Evolutionary conservation across 2,888 invertebrate genomes (phyloP).

Genomic region (Cotesia congregata): DNA sequence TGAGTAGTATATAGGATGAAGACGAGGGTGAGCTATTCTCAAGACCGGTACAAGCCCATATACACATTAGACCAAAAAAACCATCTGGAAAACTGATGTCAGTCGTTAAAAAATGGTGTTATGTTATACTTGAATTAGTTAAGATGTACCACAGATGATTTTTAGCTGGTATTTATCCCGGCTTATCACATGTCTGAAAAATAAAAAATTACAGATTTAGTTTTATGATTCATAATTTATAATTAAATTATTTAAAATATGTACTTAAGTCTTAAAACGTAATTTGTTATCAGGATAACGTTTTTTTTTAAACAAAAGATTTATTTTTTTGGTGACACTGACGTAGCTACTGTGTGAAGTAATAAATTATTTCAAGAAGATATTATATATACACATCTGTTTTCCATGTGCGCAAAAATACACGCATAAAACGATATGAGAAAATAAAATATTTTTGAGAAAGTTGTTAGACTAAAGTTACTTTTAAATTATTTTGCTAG

Average conservation of each 20-base stretch:
- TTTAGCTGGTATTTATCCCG: background rate
- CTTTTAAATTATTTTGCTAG: background rate
- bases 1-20: background rate
- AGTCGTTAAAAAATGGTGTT: background rate
- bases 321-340: background rate
- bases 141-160: slow-evolving; percentile 1
- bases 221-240: too few species aligned
- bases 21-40: background rate
- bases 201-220: background rate
- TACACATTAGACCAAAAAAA: background rate
- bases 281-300: background rate
- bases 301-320: background rate
- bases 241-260: too few species aligned
- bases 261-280: background rate
- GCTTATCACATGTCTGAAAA: background rate
- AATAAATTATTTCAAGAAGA: background rate
- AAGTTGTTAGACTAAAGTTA: slow-evolving; percentile 13
- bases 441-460: slow-evolving; percentile 25
- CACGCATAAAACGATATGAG: slow-evolving; percentile 9
- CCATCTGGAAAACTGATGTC: background rate
- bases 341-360: background rate
- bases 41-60: background rate
- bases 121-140: background rate
- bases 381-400: slow-evolving; percentile 19
- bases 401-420: slow-evolving; percentile 35